A percentile compares a stretch with the other conserved stretches of the same genome.
Conservation (phyloP, 2,888 invertebrate genomes). For the Gonocerus acuteangulatus region DNA sequence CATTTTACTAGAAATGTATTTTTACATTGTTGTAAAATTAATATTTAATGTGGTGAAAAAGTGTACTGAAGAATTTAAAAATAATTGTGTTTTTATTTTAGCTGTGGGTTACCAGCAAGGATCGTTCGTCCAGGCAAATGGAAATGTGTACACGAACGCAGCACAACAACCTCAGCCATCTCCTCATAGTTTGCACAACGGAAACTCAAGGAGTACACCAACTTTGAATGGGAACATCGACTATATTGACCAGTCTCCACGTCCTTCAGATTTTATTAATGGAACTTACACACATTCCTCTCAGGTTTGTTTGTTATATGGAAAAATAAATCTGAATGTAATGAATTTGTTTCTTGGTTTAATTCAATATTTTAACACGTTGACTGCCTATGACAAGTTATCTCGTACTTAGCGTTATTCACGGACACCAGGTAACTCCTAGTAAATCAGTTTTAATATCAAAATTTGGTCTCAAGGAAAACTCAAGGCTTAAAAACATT, state of each 20-base stretch:
- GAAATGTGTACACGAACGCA: conserved; percentile 31
- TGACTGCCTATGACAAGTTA: no score
- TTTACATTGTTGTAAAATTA: no score
- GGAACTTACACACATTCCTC: conserved; percentile 41
- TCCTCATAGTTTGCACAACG: conserved; percentile 37
- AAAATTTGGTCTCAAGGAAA: no score
- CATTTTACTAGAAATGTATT: no score
- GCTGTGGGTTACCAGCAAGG: conserved; percentile 38
- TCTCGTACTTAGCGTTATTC: no score
- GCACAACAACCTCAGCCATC: conserved; percentile 38
- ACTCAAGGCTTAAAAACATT: no score
- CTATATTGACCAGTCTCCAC: conserved; percentile 42
- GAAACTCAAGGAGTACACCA: conserved; percentile 35
- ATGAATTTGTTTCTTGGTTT: no score
- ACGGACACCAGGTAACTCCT: no score
- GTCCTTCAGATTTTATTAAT: conserved; percentile 47
- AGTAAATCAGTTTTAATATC: no score
- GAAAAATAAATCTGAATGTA: not conserved
- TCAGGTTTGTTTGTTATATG: conserved; percentile 19
- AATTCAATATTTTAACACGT: no score
- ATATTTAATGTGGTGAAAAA: no score
- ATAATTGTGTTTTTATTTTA: conserved; percentile 24
- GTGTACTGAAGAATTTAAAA: no score
- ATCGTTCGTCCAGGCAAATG: conserved; percentile 38
- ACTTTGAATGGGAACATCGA: conserved; percentile 38